Conservation (phyloP, 2,888 invertebrate species). For the Pyrgus malvae region DNA sequence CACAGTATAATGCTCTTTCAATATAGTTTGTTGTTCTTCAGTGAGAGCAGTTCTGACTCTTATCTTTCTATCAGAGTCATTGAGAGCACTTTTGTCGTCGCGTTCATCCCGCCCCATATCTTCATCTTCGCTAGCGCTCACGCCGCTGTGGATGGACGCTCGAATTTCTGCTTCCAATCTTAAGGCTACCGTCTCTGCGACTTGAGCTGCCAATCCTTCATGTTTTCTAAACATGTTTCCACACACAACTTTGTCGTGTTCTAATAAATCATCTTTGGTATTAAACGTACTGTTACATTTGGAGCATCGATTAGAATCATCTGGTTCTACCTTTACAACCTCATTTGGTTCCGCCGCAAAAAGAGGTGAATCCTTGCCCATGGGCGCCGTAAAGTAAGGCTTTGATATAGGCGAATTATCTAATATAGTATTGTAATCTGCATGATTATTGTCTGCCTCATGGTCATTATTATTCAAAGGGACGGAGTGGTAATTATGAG, state of each 20-base stretch:
- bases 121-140: conserved; percentile 84
- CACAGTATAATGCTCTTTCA: conserved; percentile 93
- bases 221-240: conserved; percentile 82
- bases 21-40: conserved; percentile 94
- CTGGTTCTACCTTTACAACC: conserved; percentile 63
- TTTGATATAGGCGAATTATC: conserved; percentile 89
- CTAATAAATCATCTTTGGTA: conserved; percentile 83
- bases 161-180: conserved; percentile 77
- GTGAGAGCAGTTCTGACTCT: conserved; percentile 96
- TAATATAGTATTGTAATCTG: conserved; percentile 86
- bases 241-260: conserved; percentile 87
- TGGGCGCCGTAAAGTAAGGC: conserved; percentile 85
- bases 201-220: conserved; percentile 89
- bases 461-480: conserved; percentile 54
- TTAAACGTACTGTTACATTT: conserved; percentile 83
- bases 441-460: conserved; percentile 74
- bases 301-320: conserved; percentile 75
- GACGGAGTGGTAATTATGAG: conserved; percentile 57
- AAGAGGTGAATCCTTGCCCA: conserved; percentile 84
- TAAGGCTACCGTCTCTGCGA: conserved; percentile 85
- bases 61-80: conserved; percentile 88
- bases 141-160: conserved; percentile 73
- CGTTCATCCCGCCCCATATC: conserved; percentile 75
- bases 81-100: conserved; percentile 79
- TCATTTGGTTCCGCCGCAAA: conserved; percentile 59